phyloP scores from a whole-genome alignment of 35 echinoderm and acorn worm species.

The Stichopus chloronotus region DNA sequence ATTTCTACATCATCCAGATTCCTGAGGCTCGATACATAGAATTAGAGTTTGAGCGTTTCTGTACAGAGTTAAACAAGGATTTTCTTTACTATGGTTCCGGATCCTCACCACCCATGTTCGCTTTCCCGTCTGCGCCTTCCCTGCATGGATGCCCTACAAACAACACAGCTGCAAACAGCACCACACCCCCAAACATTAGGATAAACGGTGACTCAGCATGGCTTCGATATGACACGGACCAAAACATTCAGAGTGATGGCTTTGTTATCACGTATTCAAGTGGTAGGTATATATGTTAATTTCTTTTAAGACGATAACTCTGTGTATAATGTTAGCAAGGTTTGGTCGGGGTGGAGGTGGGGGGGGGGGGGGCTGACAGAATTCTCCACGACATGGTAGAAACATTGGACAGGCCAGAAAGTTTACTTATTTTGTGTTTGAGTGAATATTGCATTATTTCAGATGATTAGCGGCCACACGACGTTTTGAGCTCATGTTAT shows the following conservation, averaged over 20 bases:
- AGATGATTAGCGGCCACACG: no score
- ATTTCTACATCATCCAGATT: constrained; percentile 27
- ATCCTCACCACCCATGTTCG: neutral
- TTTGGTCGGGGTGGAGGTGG: no score
- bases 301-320: no score
- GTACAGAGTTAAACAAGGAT: neutral
- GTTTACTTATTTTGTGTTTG: no score
- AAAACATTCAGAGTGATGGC: neutral
- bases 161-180: no score
- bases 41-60: neutral
- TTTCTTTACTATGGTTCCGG: constrained; percentile 16
- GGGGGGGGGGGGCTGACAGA: no score
- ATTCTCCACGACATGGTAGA: no score
- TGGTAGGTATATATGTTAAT: neutral
- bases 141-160: constrained; percentile 8
- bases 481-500: no score
- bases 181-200: neutral
- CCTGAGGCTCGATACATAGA: constrained; percentile 19
- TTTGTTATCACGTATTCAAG: constrained; percentile 2
- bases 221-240: constrained; percentile 30
- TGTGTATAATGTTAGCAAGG: no score
- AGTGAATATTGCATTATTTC: no score
- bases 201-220: constrained; percentile 13
- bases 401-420: no score
- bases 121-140: neutral